Conservation (phyloP, 64 coral and sea anemone species). For the Porites australiensis region DNA sequence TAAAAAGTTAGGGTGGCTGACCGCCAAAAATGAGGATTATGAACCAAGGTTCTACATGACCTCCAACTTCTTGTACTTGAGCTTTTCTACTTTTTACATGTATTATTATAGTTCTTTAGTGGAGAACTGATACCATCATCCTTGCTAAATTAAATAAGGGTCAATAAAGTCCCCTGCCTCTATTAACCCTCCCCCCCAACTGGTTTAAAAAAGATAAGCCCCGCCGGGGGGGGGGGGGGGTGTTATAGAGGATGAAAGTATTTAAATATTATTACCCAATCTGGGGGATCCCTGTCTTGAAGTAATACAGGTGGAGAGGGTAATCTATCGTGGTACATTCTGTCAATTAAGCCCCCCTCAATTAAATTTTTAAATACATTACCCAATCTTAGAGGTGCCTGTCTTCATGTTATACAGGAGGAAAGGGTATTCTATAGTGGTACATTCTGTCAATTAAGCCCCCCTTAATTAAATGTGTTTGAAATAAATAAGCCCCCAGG, state of each 20-base stretch:
- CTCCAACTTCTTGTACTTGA: too few species aligned
- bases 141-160: too few species aligned
- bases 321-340: conserved; percentile 99
- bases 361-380: not conserved
- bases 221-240: too few species aligned
- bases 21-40: too few species aligned
- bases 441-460: conserved; percentile 83
- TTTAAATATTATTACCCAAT: conserved; percentile 74
- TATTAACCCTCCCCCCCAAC: not conserved
- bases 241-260: too few species aligned
- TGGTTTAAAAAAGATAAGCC: not conserved
- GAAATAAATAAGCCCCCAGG: not conserved
- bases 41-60: too few species aligned
- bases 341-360: conserved; percentile 42
- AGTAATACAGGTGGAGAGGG: conserved; percentile 94
- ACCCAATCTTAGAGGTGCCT: conserved; percentile 94
- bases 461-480: not conserved
- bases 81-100: too few species aligned
- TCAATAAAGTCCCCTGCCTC: too few species aligned
- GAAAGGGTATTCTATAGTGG: conserved; percentile 99
- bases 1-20: too few species aligned
- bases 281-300: conserved; percentile 87
- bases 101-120: too few species aligned
- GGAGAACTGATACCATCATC: too few species aligned
- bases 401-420: conserved; percentile 92